phyloP scores from a whole-genome alignment of 1,140 invertebrate genomes.

The Acarapis woodi region DNA sequence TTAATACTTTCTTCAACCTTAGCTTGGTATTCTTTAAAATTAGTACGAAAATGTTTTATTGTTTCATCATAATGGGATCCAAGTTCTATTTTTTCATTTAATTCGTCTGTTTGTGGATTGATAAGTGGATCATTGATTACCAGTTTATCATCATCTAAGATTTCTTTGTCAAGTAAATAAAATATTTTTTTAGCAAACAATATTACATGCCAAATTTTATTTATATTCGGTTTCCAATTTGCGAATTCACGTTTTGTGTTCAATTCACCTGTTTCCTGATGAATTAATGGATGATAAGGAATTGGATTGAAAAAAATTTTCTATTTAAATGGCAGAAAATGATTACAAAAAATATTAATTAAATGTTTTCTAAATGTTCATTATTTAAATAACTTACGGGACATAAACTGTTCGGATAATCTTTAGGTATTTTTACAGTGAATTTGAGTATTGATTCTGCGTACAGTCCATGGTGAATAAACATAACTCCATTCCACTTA shows the following conservation, averaged over 20 bases:
- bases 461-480: slow-evolving; percentile 56
- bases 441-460: slow-evolving; percentile 66
- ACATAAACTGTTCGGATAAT: slow-evolving; percentile 53
- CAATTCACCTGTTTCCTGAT: slow-evolving; percentile 41
- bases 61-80: no score
- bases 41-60: no score
- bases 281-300: slow-evolving; percentile 57
- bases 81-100: no score
- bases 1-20: no score
- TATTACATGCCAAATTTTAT: slow-evolving; percentile 7
- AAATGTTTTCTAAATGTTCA: not conserved
- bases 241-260: slow-evolving; percentile 39
- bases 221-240: slow-evolving; percentile 31
- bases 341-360: not conserved
- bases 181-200: slow-evolving; percentile 6
- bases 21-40: no score
- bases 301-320: slow-evolving; percentile 50
- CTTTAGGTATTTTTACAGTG: slow-evolving; percentile 46
- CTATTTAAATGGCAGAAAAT: slow-evolving; percentile 23
- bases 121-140: no score
- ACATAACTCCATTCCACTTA: slow-evolving; percentile 84
- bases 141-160: no score
- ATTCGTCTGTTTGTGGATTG: no score
- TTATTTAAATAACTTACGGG: slow-evolving; percentile 15
- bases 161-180: slow-evolving; percentile 1